Base-by-base conservation (phyloP, 2,797 vertebrate species). In the Fringilla coelebs region DNA sequence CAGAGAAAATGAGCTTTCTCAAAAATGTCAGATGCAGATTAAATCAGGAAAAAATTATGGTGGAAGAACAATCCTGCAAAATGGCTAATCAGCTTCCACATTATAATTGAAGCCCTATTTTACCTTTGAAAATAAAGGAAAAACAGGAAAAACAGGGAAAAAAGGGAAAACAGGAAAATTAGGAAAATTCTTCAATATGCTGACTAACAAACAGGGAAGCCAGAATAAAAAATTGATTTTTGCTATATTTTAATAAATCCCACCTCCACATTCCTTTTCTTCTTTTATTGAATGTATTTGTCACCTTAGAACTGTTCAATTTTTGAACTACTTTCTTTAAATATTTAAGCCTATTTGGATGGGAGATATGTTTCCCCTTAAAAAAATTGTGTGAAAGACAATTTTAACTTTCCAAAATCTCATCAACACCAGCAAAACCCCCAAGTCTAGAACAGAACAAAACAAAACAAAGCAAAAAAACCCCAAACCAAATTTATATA, bases 241-340 rank as follows among this genome's bases (percentile, higher is more conserved):
- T 63, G 3, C 1, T 40, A 14, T 43, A 13, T 43, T 72, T 55
- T 46, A 32, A 13, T 17, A 78, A 24, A 46, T 40, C 1, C 8
- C 3, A 4, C 5, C 1, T 22, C 7, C 7, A 22, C 0, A 0
- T 36, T 76, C 3, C 2, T 29, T 60, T 31, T 68, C 4, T 74
- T 36, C 2, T 36, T 67, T 57, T n/a, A 49, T 31, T 8, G 2
- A 2, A 32, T 31, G 2, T 1, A 28, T 74, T 65, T 65, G 1
- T 84, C 19, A 24, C 13, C 2, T 58, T 36, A 68, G 5, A 43
- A 40, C 11, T 58, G 7, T 32, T 85, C 9, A 38, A 10, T 22
- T 62, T 78, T 72, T 74, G 0, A 62, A 36, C 20, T 40, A 22
- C 7, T 61, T 66, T 58, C 11, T 66, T 68, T 49, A 82, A 81